A percentile compares a stretch with the other conserved stretches of the same genome.
These are phyloP conservation scores for Prionace glauca DNA, from an alignment of 2,797 vertebrate species.

Conservation along the genomic window DNA sequence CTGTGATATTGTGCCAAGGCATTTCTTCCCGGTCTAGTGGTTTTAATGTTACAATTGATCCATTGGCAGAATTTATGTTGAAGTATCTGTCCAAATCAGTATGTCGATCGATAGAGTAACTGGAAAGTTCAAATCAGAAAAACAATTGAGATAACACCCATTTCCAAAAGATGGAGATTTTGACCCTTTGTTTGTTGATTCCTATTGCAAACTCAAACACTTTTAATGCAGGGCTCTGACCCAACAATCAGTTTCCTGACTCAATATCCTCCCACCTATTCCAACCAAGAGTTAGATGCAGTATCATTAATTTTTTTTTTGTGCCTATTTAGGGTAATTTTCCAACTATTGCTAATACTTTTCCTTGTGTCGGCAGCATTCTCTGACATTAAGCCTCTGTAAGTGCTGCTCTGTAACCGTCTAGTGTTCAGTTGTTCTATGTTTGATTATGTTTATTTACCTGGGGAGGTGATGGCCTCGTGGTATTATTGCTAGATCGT, in stretches of 20 bases:
- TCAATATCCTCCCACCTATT: neutral
- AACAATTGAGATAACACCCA: neutral
- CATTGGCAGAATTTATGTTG: constrained; percentile 83
- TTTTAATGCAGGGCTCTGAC: neutral
- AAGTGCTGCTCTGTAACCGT: neutral
- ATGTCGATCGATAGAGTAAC: constrained; percentile 86
- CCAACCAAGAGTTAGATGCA: neutral
- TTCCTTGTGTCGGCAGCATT: neutral
- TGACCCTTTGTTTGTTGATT: neutral
- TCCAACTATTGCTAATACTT: neutral
- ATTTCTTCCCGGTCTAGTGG: constrained; percentile 80
- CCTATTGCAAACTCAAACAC: neutral
- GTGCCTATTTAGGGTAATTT: neutral
- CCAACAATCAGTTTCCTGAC: neutral
- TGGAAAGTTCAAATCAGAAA: constrained; percentile 54
- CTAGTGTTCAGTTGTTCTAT: no score
- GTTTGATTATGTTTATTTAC: no score
- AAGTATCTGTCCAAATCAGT: constrained; percentile 93
- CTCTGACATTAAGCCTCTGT: neutral
- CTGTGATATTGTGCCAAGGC: constrained; percentile 88
- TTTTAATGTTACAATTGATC: constrained; percentile 81
- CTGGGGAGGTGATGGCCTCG: no score
- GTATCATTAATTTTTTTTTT: neutral
- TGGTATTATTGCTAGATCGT: no score
- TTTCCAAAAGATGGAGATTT: neutral